Evolutionary conservation across 2,797 vertebrate species (phyloP), one percentile per base, ranked within the genome.

Genomic region (Mus caroli): DNA sequence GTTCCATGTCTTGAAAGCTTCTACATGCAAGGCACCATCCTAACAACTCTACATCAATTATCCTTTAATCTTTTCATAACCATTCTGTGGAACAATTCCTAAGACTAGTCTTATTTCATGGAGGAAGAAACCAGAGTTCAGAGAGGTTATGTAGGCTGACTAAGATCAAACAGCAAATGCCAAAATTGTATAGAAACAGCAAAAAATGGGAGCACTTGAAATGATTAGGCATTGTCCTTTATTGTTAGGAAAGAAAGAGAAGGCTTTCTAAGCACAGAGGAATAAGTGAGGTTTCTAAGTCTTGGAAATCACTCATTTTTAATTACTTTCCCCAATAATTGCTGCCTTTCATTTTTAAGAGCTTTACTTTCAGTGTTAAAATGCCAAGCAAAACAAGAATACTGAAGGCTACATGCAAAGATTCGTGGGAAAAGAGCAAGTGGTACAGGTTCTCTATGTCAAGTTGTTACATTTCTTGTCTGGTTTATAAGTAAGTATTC

Each of bases 61-160:
- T 64, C 77, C 91, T 56, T 90, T 85, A 92, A 95, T 94, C n/a
- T 50, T 95, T 95, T 92, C 40, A 56, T n/a, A 77, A 89, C 17
- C 62, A 96, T 67, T 82, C 52, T 67, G 56, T 76, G 58, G 93
- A 26, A 69, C 40, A 46, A 52, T 88, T 95, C 28, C 37, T 87
- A 92, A 75, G 83, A 92, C 50, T 86, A 89, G 28, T 22, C n/a
- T 95, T 50, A 92, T 79, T 80, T 90, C 67, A 91, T 24, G 17
- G 10, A 91, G 1, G 64, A 96, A 60, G 40, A 87, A 84, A 56
- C 2, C 28, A 95, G 54, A 95, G 64, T 69, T 93, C 79, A 43
- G 58, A 94, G 62, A 90, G n/a, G 60, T 75, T 95, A 90, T 69
- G 19, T 34, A 12, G 83, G 17, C 58, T 96, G 54, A 60, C 26